Evolutionary conservation across 2,113 vertebrate genomes (phyloP), one percentile per base, ranked within the genome.

Genomic region (Xyliphius kryptos): DNA sequence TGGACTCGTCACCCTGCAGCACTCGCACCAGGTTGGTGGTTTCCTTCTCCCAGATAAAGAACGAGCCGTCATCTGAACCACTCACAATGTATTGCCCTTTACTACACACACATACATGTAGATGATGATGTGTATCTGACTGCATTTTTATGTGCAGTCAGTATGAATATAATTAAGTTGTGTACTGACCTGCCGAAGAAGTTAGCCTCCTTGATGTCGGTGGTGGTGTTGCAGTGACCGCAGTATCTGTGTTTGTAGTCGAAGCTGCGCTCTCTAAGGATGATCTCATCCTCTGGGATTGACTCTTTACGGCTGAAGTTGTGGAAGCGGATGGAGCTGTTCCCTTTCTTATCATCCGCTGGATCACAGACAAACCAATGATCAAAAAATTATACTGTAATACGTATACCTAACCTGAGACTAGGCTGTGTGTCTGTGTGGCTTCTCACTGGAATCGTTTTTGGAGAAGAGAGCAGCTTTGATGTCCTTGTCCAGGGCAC

Each of bases 1-100:
- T 99, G 44, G 96, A 99, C 70, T 98, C 95, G 0, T 99, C 96
- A 0, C 96, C 96, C 78, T 97, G 96, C 55, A 98, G 88, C 77
- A 98, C 94, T 52, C 93, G 87, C 72, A 97, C 91, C 41, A 99
- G 89, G 72, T 97, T 98, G 63, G 92, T 92, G 2, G 96, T 99
- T 76, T 97, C 94, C 79, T 99, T 99, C 81, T 99, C 95, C 95
- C 95, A 98, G 83, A 99, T 94, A 81, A 99, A 99, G 86, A 99
- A 97, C 26, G 96, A 99, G 77, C 96, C 96, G 1, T 99, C 96
- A 0, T 99, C 96, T 0, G 96, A 99, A 65, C 96, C 96, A 1
- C 95, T 98, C 76, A 99, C 87, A 0, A 99, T 95, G 77, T 97
- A 99, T 75, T 99, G 95, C 9, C 93, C 95, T 57, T 98, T 97